phyloP scores from a whole-genome alignment of 2,797 vertebrate genomes.

The Intellagama lesueurii region DNA sequence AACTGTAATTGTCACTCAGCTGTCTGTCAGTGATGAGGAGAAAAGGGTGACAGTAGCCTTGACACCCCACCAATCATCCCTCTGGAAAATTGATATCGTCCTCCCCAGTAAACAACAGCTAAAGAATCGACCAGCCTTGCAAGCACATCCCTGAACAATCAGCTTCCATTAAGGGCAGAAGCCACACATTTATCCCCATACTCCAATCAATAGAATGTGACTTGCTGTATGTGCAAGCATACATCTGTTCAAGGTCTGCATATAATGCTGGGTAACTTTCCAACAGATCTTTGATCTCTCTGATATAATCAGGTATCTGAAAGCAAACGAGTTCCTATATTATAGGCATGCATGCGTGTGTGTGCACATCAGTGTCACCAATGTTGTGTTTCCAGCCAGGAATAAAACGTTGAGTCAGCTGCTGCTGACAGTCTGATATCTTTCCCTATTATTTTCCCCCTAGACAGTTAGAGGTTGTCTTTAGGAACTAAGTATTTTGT shows the following conservation, averaged over 20 bases:
- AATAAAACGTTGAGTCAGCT: slow-evolving; percentile 54
- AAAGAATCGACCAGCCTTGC: slow-evolving; percentile 80
- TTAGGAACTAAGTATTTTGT: background rate
- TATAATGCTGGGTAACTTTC: slow-evolving; percentile 68
- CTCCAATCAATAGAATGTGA: slow-evolving; percentile 78
- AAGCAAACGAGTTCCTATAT: background rate
- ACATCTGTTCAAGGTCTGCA: slow-evolving; percentile 68
- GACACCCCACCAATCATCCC: slow-evolving; percentile 83
- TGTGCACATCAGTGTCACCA: slow-evolving; percentile 38
- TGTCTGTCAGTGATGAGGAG: slow-evolving; percentile 78
- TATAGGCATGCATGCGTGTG: background rate
- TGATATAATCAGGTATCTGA: slow-evolving; percentile 28
- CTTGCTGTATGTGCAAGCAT: slow-evolving; percentile 64
- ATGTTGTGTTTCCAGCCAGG: slow-evolving; percentile 42
- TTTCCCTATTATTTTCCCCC: background rate
- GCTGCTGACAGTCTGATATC: slow-evolving; percentile 40
- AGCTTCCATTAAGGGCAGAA: slow-evolving; percentile 84
- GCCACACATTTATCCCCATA: slow-evolving; percentile 79
- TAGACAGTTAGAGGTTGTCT: background rate
- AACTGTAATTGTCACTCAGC: slow-evolving; percentile 81
- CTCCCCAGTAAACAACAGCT: slow-evolving; percentile 85
- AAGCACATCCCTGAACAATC: slow-evolving; percentile 81
- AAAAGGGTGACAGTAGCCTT: slow-evolving; percentile 81
- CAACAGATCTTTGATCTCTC: slow-evolving; percentile 54
- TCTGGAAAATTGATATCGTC: slow-evolving; percentile 84